A percentile compares a stretch with the other conserved stretches of the same genome.
Evolutionary conservation across 2,797 vertebrate species (phyloP).

Genomic region (Linurgus olivaceus): DNA sequence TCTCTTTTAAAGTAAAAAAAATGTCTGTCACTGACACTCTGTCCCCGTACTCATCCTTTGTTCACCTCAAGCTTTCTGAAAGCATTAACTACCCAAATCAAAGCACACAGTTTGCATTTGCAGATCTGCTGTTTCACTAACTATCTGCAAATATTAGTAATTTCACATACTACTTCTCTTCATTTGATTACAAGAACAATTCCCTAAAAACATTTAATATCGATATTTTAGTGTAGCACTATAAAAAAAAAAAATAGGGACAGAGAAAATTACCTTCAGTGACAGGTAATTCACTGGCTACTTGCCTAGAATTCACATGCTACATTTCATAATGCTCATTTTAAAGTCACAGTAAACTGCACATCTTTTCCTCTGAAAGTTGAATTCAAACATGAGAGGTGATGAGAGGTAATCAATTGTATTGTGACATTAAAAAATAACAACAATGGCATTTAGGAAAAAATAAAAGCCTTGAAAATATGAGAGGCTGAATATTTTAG

Average conservation of each 20-base stretch:
- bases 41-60: not conserved
- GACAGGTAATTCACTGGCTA: conserved; percentile 16
- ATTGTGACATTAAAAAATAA: conserved; percentile 31
- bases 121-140: conserved; percentile 18
- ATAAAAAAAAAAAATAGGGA: not conserved
- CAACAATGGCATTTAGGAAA: not conserved
- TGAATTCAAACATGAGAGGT: not conserved
- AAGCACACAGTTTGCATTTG: not conserved
- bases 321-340: conserved; percentile 41
- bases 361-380: not conserved
- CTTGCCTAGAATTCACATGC: conserved; percentile 40
- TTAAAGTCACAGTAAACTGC: conserved; percentile 35
- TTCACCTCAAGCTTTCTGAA: not conserved
- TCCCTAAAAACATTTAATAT: conserved; percentile 7
- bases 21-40: not conserved
- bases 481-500: conserved; percentile 1
- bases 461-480: conserved; percentile 39
- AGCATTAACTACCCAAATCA: not conserved
- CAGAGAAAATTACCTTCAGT: conserved; percentile 8
- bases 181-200: conserved; percentile 16
- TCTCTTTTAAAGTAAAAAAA: not conserved
- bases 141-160: conserved; percentile 5
- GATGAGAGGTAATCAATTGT: not conserved
- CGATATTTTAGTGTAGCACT: not conserved
- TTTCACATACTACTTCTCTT: not conserved